phyloP scores from a whole-genome alignment of 2,888 invertebrate genomes.

The Ganaspis brasiliensis region DNA sequence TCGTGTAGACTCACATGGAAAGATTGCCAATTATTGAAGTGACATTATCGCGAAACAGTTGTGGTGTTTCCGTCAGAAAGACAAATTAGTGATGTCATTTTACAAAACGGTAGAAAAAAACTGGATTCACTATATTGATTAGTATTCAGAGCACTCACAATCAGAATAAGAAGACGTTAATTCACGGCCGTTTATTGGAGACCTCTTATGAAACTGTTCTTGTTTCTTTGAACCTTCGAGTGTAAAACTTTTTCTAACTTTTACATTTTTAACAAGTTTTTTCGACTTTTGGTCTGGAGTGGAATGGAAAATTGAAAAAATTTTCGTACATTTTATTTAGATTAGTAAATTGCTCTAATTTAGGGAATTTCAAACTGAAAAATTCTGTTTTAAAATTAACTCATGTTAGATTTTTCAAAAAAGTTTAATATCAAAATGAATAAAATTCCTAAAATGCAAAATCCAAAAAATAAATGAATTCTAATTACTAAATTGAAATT shows the following conservation, averaged over 20 bases:
- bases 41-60: conserved; percentile 1
- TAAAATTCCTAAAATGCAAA: too few species aligned
- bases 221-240: conserved; percentile 6
- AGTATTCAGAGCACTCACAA: conserved; percentile 23
- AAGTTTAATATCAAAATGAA: too few species aligned
- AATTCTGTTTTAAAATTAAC: too few species aligned
- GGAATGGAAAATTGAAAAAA: background rate
- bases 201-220: conserved; percentile 26
- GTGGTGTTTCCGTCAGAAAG: conserved; percentile 20
- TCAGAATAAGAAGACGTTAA: conserved; percentile 9
- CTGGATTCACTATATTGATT: conserved; percentile 25
- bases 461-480: too few species aligned
- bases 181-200: conserved; percentile 22
- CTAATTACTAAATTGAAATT: too few species aligned
- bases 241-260: too few species aligned
- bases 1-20: conserved; percentile 3
- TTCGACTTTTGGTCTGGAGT: background rate
- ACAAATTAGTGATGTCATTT: conserved; percentile 39
- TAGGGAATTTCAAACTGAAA: too few species aligned
- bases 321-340: too few species aligned
- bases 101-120: conserved; percentile 14
- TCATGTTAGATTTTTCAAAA: too few species aligned
- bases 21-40: background rate
- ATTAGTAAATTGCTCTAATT: too few species aligned
- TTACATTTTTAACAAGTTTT: too few species aligned